Percentiles rank a stretch among this genome's conserved stretches.
Evolutionary conservation across 2,113 vertebrate species (phyloP).

Genomic region (Neomonachus schauinslandi): DNA sequence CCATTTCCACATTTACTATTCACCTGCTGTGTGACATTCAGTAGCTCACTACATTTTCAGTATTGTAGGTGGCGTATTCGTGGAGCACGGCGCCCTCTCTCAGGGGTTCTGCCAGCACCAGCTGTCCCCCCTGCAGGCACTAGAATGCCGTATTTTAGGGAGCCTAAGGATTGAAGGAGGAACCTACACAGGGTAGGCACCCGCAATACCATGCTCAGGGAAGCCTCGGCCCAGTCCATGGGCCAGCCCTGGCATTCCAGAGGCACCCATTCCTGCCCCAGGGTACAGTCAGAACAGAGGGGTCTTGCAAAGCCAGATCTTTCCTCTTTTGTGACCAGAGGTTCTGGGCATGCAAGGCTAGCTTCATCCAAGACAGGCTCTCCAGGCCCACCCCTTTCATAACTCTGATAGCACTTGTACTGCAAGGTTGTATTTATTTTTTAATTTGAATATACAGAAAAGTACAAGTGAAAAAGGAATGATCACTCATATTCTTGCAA

Average conservation of each 20-base stretch:
- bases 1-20: neutral
- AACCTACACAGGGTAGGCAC: neutral
- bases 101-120: neutral
- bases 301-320: neutral
- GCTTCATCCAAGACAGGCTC: neutral
- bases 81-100: neutral
- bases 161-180: neutral
- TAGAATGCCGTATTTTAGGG: neutral
- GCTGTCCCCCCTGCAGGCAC: neutral
- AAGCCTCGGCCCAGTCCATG: neutral
- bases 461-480: slow-evolving; percentile 55
- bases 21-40: neutral
- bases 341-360: neutral
- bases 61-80: neutral
- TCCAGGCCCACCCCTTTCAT: neutral
- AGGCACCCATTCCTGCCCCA: neutral
- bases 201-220: neutral
- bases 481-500: neutral
- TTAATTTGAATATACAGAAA: slow-evolving; percentile 3
- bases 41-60: neutral
- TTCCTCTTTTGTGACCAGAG: neutral
- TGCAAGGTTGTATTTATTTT: slow-evolving; percentile 52
- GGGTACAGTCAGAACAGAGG: neutral
- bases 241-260: neutral
- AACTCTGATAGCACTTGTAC: neutral